Evolutionary conservation across 1,140 invertebrate genomes (phyloP).

Genomic region (Chironomus tepperi): DNA sequence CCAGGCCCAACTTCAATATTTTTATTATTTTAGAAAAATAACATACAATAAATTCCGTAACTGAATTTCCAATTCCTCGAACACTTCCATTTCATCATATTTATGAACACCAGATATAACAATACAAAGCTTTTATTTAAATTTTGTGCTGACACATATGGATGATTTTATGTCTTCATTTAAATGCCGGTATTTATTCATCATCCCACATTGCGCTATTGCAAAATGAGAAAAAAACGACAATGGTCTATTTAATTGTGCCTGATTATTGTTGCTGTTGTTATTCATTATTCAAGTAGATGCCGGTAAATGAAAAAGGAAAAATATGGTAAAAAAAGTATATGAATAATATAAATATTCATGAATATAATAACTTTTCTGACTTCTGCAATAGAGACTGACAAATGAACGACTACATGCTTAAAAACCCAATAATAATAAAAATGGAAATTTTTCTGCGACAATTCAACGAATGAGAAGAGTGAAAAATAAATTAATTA

Average conservation of each 20-base stretch:
- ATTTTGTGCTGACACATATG: constrained; percentile 19
- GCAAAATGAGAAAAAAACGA: not conserved
- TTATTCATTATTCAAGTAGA: not conserved
- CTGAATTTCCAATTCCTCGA: no score
- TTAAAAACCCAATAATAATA: not conserved
- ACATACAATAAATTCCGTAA: no score
- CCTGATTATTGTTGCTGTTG: not conserved
- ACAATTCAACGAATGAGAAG: constrained; percentile 10
- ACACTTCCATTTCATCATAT: no score
- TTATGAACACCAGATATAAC: not conserved
- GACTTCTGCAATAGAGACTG: not conserved
- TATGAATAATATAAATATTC: no score
- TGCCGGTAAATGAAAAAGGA: not conserved
- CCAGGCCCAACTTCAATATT: no score
- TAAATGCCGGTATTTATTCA: constrained; percentile 21
- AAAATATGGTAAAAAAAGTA: no score
- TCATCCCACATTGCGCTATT: constrained; percentile 10
- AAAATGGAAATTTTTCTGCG: not conserved
- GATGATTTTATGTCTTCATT: not conserved
- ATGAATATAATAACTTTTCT: not conserved
- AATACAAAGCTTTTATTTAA: not conserved
- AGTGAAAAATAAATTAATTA: constrained; percentile 23
- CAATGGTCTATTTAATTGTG: not conserved
- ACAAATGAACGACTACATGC: not conserved
- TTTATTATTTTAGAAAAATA: no score